Evolutionary conservation across 2,888 invertebrate genomes (phyloP).

Genomic region (Eristalis intricaria): DNA sequence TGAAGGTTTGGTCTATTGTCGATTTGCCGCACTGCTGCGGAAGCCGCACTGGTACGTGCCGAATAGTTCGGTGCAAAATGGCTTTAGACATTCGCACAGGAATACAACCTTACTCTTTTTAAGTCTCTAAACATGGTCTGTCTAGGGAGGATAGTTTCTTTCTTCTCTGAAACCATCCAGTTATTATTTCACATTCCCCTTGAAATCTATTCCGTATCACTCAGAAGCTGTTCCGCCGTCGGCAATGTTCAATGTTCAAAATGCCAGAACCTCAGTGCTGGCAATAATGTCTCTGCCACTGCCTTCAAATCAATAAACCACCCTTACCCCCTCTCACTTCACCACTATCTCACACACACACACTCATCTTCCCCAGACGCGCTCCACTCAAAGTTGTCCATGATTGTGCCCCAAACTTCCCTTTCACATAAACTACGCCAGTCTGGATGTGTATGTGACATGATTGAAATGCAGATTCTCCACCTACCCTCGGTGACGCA

Average conservation of each 20-base stretch:
- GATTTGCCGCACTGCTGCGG: no score
- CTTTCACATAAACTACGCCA: neutral
- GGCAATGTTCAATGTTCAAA: neutral
- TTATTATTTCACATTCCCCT: neutral
- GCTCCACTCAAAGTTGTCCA: neutral
- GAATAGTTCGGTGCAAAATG: no score
- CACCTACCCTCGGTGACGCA: neutral
- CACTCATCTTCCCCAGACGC: neutral
- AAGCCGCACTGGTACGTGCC: no score
- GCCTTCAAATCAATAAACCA: neutral
- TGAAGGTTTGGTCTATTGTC: no score
- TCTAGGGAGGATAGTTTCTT: neutral
- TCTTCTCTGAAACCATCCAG: neutral
- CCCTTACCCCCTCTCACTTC: neutral
- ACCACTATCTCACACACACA: neutral
- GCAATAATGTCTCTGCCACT: neutral
- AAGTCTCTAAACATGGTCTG: no score
- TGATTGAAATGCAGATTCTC: neutral
- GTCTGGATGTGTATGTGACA: neutral
- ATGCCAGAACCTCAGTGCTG: neutral
- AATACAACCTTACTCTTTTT: no score
- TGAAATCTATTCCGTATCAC: neutral
- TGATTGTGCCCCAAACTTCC: neutral
- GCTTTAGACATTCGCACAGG: no score
- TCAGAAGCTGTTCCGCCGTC: neutral